Evolutionary conservation across 2,888 invertebrate species (phyloP).

Genomic region (Agonopterix heracliana): DNA sequence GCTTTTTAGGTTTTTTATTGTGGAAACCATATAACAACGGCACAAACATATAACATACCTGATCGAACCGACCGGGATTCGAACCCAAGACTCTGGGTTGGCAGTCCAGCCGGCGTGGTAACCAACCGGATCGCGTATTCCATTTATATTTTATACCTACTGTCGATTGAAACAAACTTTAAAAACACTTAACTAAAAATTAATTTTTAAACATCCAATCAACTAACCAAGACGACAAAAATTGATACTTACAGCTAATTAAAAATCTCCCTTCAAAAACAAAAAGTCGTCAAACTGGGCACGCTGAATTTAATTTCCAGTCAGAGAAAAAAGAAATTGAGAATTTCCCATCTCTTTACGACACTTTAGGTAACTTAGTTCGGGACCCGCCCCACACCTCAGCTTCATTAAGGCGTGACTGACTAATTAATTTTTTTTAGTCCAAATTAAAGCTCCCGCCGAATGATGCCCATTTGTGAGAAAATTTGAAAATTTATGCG

Average conservation of each 20-base stretch:
- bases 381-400: constrained; percentile 22
- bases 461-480: constrained; percentile 48
- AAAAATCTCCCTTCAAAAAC: background rate
- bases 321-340: constrained; percentile 6
- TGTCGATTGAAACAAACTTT: too few relatives aligned
- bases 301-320: background rate
- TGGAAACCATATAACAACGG: too few relatives aligned
- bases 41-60: too few relatives aligned
- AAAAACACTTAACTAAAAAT: too few relatives aligned
- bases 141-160: too few relatives aligned
- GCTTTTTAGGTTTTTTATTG: too few relatives aligned
- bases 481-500: constrained; percentile 60
- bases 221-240: background rate
- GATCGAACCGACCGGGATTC: too few relatives aligned
- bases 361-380: constrained; percentile 27
- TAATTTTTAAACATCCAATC: background rate
- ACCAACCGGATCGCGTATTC: too few relatives aligned
- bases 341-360: constrained; percentile 31
- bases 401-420: constrained; percentile 45
- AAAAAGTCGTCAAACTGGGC: background rate
- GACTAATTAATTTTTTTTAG: constrained; percentile 65
- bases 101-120: too few relatives aligned
- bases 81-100: too few relatives aligned
- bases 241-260: background rate
- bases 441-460: constrained; percentile 41